Evolutionary conservation across 2,888 invertebrate species (phyloP), one percentile per base, ranked within the genome.

Genomic region (Idaea dimidiata): DNA sequence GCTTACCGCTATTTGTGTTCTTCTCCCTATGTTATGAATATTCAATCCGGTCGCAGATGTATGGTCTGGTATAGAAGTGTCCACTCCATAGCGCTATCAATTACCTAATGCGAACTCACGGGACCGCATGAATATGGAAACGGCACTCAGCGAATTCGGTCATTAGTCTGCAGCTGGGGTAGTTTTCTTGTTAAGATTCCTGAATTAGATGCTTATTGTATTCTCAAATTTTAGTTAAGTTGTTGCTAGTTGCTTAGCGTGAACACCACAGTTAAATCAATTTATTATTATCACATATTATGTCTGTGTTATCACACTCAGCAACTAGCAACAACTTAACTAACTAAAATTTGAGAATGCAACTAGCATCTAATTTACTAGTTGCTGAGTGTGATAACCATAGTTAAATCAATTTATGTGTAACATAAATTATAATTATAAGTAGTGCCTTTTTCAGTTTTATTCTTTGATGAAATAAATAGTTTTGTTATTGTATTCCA

Each of bases 71-170:
- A 16, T 58, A 31, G 57, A 61, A 59, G 59, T 63, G 62, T 57
- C 65, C 62, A 61, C 60, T 54, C 24, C 53, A 33, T 62, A 61
- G 57, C 59, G 66, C 79, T 81, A 84, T 85, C 84, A 83, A 87
- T 87, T 84, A 84, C 81, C 74, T 77, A 82, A 83, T 79, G 82
- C 78, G 68, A 72, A 71, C 72, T 72, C 79, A 77, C 78, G 77
- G 70, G 8, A 69, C 71, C 72, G 71, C 82, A 84, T 87, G 86
- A 87, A 87, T 87, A 86, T 85, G 85, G 83, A 83, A 80, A 68
- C 76, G 74, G 74, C 77, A 77, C 82, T 83, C 80, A 72, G 79
- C 79, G 78, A 78, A 81, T 85, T 82, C 80, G 79, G 80, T 80
- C 85, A 81, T 84, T 84, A 83, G 79, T 77, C 77, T 73, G 68